Percentiles rank a stretch among this genome's conserved stretches.
Conservation (phyloP, 2,113 vertebrate species). For the Serilophus lunatus region DNA sequence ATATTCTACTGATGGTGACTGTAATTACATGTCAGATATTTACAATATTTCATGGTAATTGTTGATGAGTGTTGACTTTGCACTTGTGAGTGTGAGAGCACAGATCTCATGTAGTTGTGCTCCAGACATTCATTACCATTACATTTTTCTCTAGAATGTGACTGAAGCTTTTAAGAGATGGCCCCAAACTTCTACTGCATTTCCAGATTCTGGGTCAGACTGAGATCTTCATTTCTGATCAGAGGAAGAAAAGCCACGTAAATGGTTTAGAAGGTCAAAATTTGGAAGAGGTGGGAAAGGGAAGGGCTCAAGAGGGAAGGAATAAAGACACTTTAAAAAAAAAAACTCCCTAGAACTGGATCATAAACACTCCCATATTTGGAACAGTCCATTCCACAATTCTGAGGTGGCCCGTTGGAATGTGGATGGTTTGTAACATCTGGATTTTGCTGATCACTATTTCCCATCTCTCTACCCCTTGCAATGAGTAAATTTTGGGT, state of each 20-base stretch:
- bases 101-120: neutral
- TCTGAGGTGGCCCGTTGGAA: neutral
- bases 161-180: neutral
- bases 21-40: neutral
- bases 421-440: neutral
- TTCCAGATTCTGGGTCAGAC: neutral
- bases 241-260: neutral
- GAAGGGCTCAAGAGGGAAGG: neutral
- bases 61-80: neutral
- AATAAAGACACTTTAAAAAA: fast-evolving
- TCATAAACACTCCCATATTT: neutral
- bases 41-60: neutral
- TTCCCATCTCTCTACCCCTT: neutral
- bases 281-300: neutral
- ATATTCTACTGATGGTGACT: neutral
- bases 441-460: neutral
- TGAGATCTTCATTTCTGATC: neutral
- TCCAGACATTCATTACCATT: neutral
- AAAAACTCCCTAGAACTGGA: neutral
- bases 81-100: neutral
- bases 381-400: neutral
- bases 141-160: neutral
- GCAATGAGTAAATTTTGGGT: neutral
- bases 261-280: neutral
- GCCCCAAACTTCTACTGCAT: neutral